Percentiles rank a stretch among this genome's conserved stretches.
Evolutionary conservation across 2,113 vertebrate genomes (phyloP).

Genomic region (Nerophis lumbriciformis): DNA sequence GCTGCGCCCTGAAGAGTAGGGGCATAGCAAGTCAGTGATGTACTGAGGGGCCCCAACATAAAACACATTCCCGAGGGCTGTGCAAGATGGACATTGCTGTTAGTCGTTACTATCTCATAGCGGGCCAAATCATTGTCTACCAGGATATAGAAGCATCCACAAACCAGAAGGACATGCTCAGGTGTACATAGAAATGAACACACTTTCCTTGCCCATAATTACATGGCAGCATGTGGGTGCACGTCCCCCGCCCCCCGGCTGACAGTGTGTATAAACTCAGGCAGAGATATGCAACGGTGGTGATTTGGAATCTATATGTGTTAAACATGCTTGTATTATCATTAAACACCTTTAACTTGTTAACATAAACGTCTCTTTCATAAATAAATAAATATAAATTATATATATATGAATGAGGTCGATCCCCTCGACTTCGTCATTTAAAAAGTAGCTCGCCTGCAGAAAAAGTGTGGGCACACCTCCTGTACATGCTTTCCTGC

Average conservation of each 20-base stretch:
- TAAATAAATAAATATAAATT: too few relatives aligned
- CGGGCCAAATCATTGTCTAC: slow-evolving; percentile 16
- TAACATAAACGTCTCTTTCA: too few relatives aligned
- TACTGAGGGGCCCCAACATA: slow-evolving; percentile 13
- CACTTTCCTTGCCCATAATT: slow-evolving; percentile 55
- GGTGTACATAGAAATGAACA: slow-evolving; percentile 36
- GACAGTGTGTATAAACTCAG: slow-evolving; percentile 63
- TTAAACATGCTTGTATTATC: too few relatives aligned
- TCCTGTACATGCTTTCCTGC: too few relatives aligned
- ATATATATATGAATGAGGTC: too few relatives aligned
- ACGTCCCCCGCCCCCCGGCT: slow-evolving; percentile 44
- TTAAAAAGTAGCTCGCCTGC: too few relatives aligned
- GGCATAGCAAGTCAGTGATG: too few relatives aligned
- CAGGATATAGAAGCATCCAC: slow-evolving; percentile 33
- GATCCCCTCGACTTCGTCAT: too few relatives aligned
- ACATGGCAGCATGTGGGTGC: slow-evolving; percentile 56
- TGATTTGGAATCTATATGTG: too few relatives aligned
- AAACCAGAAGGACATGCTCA: slow-evolving; percentile 23
- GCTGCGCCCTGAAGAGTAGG: too few relatives aligned
- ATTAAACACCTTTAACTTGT: too few relatives aligned
- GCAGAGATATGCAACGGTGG: slow-evolving; percentile 54
- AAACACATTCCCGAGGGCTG: slow-evolving; percentile 53
- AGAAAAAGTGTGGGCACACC: too few relatives aligned
- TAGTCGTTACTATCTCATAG: slow-evolving; percentile 5
- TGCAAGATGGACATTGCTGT: slow-evolving; percentile 36